These are phyloP conservation scores for Agrenia bidenticulata DNA, from an alignment of 2,888 invertebrate genomes.

Conservation along the genomic window DNA sequence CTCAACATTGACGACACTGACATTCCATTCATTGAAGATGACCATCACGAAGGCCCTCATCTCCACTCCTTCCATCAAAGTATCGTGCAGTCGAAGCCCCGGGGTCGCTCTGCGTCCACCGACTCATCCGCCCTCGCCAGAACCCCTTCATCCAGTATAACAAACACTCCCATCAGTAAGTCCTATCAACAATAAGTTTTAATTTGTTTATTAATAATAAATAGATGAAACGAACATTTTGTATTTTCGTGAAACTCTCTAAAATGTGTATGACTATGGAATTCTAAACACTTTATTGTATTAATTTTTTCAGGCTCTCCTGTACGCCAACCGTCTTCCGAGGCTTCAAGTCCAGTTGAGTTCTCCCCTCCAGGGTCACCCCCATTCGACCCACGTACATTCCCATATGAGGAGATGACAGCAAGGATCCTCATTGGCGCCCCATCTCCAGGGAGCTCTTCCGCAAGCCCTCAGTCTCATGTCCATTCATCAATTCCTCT, in stretches of 20 bases:
- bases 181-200: neutral
- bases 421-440: slow-evolving; percentile 46
- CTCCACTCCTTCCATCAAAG: neutral
- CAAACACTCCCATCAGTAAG: slow-evolving; percentile 42
- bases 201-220: too few species aligned
- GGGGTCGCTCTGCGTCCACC: slow-evolving; percentile 41
- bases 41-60: slow-evolving; percentile 25
- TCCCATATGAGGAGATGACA: slow-evolving; percentile 52
- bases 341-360: slow-evolving; percentile 38
- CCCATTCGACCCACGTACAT: slow-evolving; percentile 40
- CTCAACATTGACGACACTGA: slow-evolving; percentile 65
- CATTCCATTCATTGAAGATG: slow-evolving; percentile 70
- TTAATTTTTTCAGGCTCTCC: slow-evolving; percentile 49
- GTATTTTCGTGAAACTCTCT: too few species aligned
- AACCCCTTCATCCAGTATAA: slow-evolving; percentile 35
- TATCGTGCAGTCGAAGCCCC: slow-evolving; percentile 1
- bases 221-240: too few species aligned
- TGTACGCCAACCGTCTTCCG: slow-evolving; percentile 41
- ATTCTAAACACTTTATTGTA: too few species aligned
- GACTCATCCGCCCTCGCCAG: slow-evolving; percentile 36
- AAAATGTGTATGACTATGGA: too few species aligned
- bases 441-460: slow-evolving; percentile 13
- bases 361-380: slow-evolving; percentile 48
- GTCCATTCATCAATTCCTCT: neutral
- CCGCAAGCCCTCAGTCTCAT: slow-evolving; percentile 19